Evolutionary conservation across 2,888 invertebrate species (phyloP).

Genomic region (Lamproptera curius): DNA sequence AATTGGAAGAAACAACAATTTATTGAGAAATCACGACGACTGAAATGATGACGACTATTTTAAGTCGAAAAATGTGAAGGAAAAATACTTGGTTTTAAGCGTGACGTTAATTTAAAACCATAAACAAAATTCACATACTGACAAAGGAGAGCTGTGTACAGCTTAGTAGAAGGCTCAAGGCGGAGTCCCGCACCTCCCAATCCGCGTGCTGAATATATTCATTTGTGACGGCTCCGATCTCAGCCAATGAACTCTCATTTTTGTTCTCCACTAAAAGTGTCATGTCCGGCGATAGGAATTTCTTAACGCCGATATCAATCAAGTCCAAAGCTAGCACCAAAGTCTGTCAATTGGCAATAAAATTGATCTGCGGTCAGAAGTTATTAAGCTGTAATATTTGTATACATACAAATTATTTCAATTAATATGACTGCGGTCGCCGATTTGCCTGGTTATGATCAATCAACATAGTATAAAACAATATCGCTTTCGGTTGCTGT

Average conservation of each 20-base stretch:
- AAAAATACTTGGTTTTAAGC: no score
- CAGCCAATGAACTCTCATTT: constrained; percentile 80
- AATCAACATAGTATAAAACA: no score
- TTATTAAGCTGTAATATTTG: no score
- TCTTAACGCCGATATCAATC: constrained; percentile 82
- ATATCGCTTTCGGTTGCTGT: no score
- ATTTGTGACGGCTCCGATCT: constrained; percentile 82
- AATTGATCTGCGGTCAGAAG: no score
- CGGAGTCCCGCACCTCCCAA: constrained; percentile 90
- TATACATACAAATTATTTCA: no score
- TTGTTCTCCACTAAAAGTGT: constrained; percentile 83
- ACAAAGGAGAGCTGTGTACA: constrained; percentile 83
- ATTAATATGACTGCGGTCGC: no score
- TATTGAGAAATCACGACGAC: no score
- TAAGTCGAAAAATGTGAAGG: no score
- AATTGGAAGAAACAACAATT: no score
- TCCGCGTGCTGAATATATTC: constrained; percentile 83
- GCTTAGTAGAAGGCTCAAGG: constrained; percentile 84
- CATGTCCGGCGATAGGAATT: constrained; percentile 87
- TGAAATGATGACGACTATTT: no score
- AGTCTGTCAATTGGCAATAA: constrained; percentile 69
- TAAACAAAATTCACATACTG: constrained; percentile 72
- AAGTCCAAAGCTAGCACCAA: constrained; percentile 84
- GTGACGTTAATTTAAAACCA: neutral
- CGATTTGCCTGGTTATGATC: no score